Percentiles rank a stretch among this genome's conserved stretches.
Conservation (phyloP, 2,113 vertebrate species). For the Apus apus region DNA sequence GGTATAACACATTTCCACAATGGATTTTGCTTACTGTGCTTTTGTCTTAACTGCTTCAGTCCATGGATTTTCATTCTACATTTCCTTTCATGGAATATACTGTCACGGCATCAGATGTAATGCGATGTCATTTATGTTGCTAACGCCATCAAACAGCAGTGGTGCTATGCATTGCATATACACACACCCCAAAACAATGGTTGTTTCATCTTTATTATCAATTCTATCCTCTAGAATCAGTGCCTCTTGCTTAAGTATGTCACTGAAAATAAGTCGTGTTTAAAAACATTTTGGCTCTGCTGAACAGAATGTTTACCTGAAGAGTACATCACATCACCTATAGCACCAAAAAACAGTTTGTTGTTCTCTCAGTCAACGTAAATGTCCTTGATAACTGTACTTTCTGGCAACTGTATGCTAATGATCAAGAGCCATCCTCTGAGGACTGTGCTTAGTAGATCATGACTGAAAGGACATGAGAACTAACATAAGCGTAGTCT, state of each 20-base stretch:
- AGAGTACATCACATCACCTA: not conserved
- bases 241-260: not conserved
- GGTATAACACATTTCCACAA: not conserved
- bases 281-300: not conserved
- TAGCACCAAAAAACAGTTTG: not conserved
- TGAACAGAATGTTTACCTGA: not conserved
- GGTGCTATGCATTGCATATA: too few species aligned
- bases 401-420: not conserved
- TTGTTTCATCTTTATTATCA: not conserved
- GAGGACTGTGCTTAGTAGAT: not conserved
- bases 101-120: not conserved
- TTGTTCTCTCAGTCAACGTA: not conserved
- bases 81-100: not conserved
- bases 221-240: not conserved
- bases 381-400: not conserved
- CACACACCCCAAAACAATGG: fast-evolving
- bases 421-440: not conserved
- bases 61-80: not conserved
- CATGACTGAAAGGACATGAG: not conserved
- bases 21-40: not conserved
- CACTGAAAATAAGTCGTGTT: not conserved
- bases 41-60: not conserved
- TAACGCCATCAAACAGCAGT: not conserved
- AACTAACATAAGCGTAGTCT: not conserved
- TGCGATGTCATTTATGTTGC: not conserved